Evolutionary conservation across 2,113 vertebrate species (phyloP), one percentile per base, ranked within the genome.

Genomic region (Seriola dumerili): DNA sequence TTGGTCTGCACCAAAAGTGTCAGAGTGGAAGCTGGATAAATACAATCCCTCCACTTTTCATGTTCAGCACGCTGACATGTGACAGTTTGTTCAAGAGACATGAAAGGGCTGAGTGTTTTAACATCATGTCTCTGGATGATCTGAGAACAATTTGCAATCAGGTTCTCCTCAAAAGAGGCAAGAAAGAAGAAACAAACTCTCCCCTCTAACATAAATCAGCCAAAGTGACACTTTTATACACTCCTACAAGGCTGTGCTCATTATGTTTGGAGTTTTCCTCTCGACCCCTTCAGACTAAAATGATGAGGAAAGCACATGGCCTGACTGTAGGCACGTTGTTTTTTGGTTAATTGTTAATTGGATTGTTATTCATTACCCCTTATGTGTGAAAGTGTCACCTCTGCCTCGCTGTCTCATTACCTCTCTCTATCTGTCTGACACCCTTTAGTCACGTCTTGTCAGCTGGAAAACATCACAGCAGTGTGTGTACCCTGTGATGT

Each of bases 111-210:
- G 32, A 74, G 72, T 94, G 93, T 94, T 94, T 92, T 66, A 72
- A 86, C 84, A 52, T 79, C 76, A 40, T 78, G 88, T 84, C 79
- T 68, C 72, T 7, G 61, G 76, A 34, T 86, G 89, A 93, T 88
- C 90, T 93, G 88, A 92, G 87, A 94, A 93, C 87, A 89, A 92
- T 93, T 94, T 90, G 83, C 82, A 69, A 64, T 90, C 85, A 78
- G 58, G 86, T 76, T 63, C 62, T 74, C 70, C 40, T 70, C 36
- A 72, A 57, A 86, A 73, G 65, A 69, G 19, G 17, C 11, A n/a
- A 52, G n/a, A 38, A 36, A 65, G 55, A 81, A 64, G n/a, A 67
- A 14, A 32, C 52, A 52, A 38, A 52, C 7, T 21, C 57, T 71
- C 71, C 29, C 29, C 29, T 29, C 29, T 29, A 76, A 75, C 91